phyloP scores from a whole-genome alignment of 2,888 invertebrate species.

The Galerucella nymphaeae region DNA sequence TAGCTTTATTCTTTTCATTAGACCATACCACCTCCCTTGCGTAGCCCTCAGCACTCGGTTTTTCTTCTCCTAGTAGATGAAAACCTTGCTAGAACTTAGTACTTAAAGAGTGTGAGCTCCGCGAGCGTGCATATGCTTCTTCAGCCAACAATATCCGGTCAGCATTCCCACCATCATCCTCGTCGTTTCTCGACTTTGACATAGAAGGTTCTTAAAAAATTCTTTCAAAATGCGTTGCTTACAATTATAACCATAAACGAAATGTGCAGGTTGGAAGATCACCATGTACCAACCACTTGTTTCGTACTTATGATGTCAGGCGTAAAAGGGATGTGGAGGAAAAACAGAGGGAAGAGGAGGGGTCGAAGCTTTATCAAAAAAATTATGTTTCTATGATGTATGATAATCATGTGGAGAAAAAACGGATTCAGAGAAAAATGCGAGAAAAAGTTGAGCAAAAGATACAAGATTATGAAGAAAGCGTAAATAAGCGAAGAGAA shows the following conservation, averaged over 20 bases:
- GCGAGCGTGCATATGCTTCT: too few relatives aligned
- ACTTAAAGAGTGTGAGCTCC: too few relatives aligned
- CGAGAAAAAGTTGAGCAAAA: slow-evolving; percentile 56
- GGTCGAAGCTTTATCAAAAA: slow-evolving; percentile 8
- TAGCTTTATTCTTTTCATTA: too few relatives aligned
- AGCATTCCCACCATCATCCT: too few relatives aligned
- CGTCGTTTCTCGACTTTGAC: too few relatives aligned
- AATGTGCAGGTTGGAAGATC: slow-evolving; percentile 26
- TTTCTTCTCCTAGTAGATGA: too few relatives aligned
- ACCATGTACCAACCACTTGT: slow-evolving; percentile 28
- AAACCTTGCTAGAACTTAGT: too few relatives aligned
- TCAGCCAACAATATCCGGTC: too few relatives aligned
- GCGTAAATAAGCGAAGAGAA: slow-evolving; percentile 62
- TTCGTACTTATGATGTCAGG: slow-evolving; percentile 19
- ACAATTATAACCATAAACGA: background rate
- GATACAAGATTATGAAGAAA: slow-evolving; percentile 55
- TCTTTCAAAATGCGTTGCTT: too few relatives aligned
- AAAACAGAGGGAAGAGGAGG: slow-evolving; percentile 16
- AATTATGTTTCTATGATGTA: slow-evolving; percentile 42
- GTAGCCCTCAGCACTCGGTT: too few relatives aligned
- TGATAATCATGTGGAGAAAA: slow-evolving; percentile 53
- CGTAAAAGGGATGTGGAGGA: slow-evolving; percentile 26
- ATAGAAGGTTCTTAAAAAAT: too few relatives aligned
- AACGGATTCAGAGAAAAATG: slow-evolving; percentile 52
- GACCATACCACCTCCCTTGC: too few relatives aligned